phyloP scores from a whole-genome alignment of 2,113 vertebrate genomes.

The Sapajus apella region DNA sequence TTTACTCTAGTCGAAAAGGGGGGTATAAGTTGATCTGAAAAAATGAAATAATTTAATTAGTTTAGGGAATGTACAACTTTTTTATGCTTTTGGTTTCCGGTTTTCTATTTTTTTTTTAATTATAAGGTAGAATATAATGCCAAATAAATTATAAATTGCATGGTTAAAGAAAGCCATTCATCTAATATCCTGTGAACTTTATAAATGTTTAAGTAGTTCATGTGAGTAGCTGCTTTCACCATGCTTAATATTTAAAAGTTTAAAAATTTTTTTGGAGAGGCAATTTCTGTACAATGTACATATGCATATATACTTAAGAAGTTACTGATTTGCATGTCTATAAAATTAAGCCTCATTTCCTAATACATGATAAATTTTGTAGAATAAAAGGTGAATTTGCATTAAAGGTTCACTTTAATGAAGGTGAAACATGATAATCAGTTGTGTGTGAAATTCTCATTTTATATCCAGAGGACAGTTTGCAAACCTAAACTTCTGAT shows the following conservation, averaged over 20 bases:
- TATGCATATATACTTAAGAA: constrained; percentile 70
- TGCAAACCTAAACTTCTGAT: constrained; percentile 68
- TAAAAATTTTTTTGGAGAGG: constrained; percentile 71
- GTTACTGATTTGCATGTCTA: constrained; percentile 84
- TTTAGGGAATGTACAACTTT: constrained; percentile 82
- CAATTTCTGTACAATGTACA: constrained; percentile 67
- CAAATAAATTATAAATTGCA: constrained; percentile 76
- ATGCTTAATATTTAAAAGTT: constrained; percentile 79
- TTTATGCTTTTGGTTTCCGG: constrained; percentile 83
- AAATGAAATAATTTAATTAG: constrained; percentile 84
- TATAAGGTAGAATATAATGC: constrained; percentile 81
- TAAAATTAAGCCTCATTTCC: constrained; percentile 73
- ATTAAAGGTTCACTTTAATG: constrained; percentile 77
- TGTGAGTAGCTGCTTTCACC: constrained; percentile 81
- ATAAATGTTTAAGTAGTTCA: constrained; percentile 65
- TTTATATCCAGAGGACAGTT: constrained; percentile 49
- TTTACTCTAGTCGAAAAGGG: constrained; percentile 83
- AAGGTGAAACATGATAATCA: constrained; percentile 75
- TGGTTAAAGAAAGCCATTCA: constrained; percentile 81
- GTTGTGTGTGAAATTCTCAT: constrained; percentile 74
- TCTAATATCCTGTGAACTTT: constrained; percentile 76
- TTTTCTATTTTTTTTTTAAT: constrained; percentile 79
- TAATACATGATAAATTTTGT: constrained; percentile 71
- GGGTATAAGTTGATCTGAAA: constrained; percentile 83
- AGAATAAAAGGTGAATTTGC: constrained; percentile 74